Evolutionary conservation across 1,140 invertebrate genomes (phyloP), one percentile per base, ranked within the genome.

Genomic region (Aphelenchoides fujianensis): DNA sequence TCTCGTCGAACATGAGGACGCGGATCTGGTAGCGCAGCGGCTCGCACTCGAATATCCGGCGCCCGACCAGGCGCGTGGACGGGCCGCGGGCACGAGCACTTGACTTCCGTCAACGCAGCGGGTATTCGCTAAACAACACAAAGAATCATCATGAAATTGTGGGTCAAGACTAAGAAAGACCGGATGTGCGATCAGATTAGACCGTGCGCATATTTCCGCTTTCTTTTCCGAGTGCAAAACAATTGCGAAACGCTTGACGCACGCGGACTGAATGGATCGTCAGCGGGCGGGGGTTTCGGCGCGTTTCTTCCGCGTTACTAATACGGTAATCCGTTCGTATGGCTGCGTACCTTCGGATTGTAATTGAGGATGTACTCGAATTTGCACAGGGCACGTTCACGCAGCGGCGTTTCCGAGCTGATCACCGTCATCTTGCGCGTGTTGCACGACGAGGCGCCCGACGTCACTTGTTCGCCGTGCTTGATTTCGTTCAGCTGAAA

Each of bases 301-400:
- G 12, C 12, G 23, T 48, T 23, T 48, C 41, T 23, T 48, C 41
- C 41, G 41, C 12, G 12, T 48, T 48, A n/a, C n/a, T n/a, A n/a
- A n/a, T n/a, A n/a, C n/a, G n/a, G n/a, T n/a, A n/a, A n/a, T n/a
- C n/a, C n/a, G n/a, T n/a, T n/a, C n/a, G n/a, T n/a, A n/a, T n/a
- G n/a, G n/a, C n/a, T n/a, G 19, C 19, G 5, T 59, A 82, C 82
- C 66, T 83, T 83, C 34, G 82, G 81, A 35, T 83, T 83, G 68
- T 84, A 84, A 61, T 83, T 84, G 7, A 83, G 70, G 2, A 84
- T 68, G 70, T 83, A 83, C 68, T 83, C 82, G 63, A 83, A 83
- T 62, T 84, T 82, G 61, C 82, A 83, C 37, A 83, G 62, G 7
- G 82, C 82, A 57, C 82, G 34, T 68, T 83, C 82, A 7, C 82